Evolutionary conservation across 2,797 vertebrate species (phyloP), one percentile per base, ranked within the genome.

Genomic region (Leptatherina wallacei): DNA sequence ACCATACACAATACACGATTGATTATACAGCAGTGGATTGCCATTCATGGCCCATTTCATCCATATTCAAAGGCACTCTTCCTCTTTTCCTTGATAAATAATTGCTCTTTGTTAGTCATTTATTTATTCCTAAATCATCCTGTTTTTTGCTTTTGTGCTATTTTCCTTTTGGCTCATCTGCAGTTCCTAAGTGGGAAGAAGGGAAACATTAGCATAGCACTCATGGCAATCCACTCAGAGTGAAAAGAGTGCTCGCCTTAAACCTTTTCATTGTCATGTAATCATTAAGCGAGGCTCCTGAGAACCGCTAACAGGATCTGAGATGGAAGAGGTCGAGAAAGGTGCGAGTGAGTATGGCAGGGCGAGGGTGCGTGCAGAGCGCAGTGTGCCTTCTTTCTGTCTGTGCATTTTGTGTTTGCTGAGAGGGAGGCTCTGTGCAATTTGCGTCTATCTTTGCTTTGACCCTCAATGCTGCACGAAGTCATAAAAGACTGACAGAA

Each of bases 201-300:
- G 73, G 66, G 30, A 81, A 81, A 82, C 89, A 92, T 93, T 92
- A 90, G 80, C 91, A 90, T 91, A 92, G 88, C 88, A 85, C 91
- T 92, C 82, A 90, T 92, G 89, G 85, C 92, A 92, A 94, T 93
- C 90, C 88, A 88, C 64, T 85, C 81, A 67, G 84, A 92, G 81
- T 87, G 89, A 91, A 92, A 89, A 82, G 84, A 83, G 66, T 78
- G 85, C 88, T 86, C 63, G 61, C 86, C 85, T 87, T 84, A 87
- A 89, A 91, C 78, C 84, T 86, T 91, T 91, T 89, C 88, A 91
- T 92, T 92, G 91, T 92, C 86, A 92, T 93, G 87, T 92, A 94
- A 93, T 94, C 93, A 93, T 94, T 93, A 91, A 94, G 91, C 69
- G 80, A 90, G 84, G 81, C 89, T 91, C 91, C 88, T 77, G 76